Evolutionary conservation across 2,888 invertebrate species (phyloP).

Genomic region (Nemotelus nigrinus): DNA sequence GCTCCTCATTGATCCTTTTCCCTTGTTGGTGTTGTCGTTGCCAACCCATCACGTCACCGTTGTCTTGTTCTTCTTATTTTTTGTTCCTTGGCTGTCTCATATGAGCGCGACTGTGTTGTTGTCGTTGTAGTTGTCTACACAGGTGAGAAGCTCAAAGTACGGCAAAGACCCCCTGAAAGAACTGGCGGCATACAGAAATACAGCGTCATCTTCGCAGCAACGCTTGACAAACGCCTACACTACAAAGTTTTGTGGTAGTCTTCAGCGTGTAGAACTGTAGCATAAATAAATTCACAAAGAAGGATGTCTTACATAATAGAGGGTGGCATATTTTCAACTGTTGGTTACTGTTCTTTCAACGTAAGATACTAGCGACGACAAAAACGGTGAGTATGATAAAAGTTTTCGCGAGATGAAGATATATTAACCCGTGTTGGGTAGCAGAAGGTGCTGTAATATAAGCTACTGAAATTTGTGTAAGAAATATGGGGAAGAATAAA

Average conservation of each 20-base stretch:
- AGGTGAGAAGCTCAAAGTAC: not conserved
- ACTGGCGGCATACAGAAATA: not conserved
- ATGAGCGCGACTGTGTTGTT: not conserved
- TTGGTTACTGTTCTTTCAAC: conserved; percentile 1
- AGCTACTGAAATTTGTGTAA: not conserved
- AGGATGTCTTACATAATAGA: conserved; percentile 28
- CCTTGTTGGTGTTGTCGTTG: not conserved
- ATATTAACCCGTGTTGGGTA: conserved; percentile 2
- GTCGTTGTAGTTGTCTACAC: not conserved
- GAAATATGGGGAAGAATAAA: not conserved
- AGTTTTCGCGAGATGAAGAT: not conserved
- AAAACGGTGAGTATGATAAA: not conserved
- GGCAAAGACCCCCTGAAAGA: not conserved
- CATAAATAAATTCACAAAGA: conserved; percentile 29
- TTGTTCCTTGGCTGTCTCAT: not conserved
- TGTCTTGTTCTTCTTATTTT: too few species aligned
- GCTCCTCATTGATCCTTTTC: conserved; percentile 32
- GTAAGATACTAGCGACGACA: not conserved
- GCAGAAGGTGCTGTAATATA: not conserved
- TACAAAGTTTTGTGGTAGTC: conserved; percentile 34
- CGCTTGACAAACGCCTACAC: conserved; percentile 37
- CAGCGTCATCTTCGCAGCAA: conserved; percentile 2
- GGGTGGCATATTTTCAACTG: conserved; percentile 34
- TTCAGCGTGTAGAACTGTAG: not conserved
- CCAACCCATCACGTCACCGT: too few species aligned